Base-by-base conservation (phyloP, 2,888 invertebrate genomes). In the Cremastinae sp. region DNA sequence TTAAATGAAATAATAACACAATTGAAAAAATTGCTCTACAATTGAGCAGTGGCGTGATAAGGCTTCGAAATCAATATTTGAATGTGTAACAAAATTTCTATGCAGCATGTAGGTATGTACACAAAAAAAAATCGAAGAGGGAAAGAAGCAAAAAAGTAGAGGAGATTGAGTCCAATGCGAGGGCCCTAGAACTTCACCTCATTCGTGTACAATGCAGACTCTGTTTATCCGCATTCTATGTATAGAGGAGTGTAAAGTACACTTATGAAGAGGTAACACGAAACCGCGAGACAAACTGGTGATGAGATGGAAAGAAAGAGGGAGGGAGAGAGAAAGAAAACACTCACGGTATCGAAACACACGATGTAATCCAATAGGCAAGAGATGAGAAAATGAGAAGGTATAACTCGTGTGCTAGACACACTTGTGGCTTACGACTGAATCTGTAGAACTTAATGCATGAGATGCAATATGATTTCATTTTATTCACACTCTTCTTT, bases 391-490 rank as follows among this genome's bases (percentile, higher is more conserved):
- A n/a, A n/a, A n/a, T n/a, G n/a, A n/a, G 49, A 55, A 81, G 80
- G 75, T 71, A 74, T 82, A 65, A 49, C 69, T 70, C 65, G 79
- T 81, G 81, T 79, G 82, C 75, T 79, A 83, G 85, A 84, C 87
- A 87, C 88, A 88, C 87, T 89, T 86, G 86, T 85, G 87, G 88
- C 88, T 88, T 88, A 87, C 85, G 87, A 85, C 85, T 80, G 72
- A 45, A 28, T 16, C 7, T 43, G 8, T 43, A 65, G 18, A 55
- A 9, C 20, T 51, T 8, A 18, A 62, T 37, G 18, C 14, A 16
- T 9, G 7, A 3, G 20, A 35, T 28, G 35, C 22, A 35, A 22
- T 22, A 22, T n/a, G 28, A 35, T 28, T 28, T 28, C 9, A 2
- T 41, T 41, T 41, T 10, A 45, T 45, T 7, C 3, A 9, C 16